Evolutionary conservation across 2,888 invertebrate genomes (phyloP).

Genomic region (Pasiphila rectangulata): DNA sequence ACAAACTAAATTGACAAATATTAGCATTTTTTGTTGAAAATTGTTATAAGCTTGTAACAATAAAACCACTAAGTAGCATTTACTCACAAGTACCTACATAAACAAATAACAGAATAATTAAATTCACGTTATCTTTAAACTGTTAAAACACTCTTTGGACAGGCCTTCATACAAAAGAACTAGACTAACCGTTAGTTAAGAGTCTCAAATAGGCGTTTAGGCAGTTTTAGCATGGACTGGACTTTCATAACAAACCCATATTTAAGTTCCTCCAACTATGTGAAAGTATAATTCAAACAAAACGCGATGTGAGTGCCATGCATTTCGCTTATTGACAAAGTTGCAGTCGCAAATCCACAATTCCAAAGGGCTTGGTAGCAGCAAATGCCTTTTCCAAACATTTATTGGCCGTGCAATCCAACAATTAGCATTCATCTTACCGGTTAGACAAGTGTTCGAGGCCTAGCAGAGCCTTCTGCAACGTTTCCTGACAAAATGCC

Average conservation of each 20-base stretch:
- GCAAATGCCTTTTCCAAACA: conserved; percentile 19
- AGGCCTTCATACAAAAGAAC: too few relatives aligned
- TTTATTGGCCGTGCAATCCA: conserved; percentile 24
- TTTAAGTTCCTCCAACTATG: conserved; percentile 7
- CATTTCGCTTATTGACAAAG: conserved; percentile 6
- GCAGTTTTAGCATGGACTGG: too few relatives aligned
- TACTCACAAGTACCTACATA: too few relatives aligned
- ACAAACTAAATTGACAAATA: too few relatives aligned
- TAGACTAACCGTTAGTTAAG: too few relatives aligned
- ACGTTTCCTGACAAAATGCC: conserved; percentile 38
- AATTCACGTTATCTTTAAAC: too few relatives aligned
- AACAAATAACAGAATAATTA: too few relatives aligned
- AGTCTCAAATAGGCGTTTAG: too few relatives aligned
- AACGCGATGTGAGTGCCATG: conserved; percentile 5
- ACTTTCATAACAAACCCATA: background rate
- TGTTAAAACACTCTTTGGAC: too few relatives aligned
- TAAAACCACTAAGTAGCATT: too few relatives aligned
- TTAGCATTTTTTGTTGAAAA: too few relatives aligned
- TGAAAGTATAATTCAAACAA: conserved; percentile 17
- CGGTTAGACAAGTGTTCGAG: conserved; percentile 23
- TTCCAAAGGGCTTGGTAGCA: conserved; percentile 10
- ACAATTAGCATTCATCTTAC: conserved; percentile 25
- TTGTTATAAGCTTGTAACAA: too few relatives aligned
- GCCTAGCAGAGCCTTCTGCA: conserved; percentile 15
- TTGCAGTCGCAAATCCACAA: conserved; percentile 5